Base-by-base conservation (phyloP, 2,797 vertebrate species). In the Darevskia mixta region DNA sequence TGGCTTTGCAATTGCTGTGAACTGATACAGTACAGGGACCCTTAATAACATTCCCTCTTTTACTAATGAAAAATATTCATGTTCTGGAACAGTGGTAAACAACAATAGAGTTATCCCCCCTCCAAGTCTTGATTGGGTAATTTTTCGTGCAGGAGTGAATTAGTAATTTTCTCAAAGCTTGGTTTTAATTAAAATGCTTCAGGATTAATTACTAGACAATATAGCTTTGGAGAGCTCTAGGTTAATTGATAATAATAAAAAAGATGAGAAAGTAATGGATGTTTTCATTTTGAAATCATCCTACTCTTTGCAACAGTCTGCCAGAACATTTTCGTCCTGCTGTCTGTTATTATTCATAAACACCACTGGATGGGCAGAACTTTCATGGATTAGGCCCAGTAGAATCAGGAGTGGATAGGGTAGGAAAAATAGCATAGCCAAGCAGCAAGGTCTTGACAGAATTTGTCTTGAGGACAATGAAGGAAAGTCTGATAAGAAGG, bases 1-100 rank as follows among this genome's bases (percentile, higher is more conserved):
- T 95, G 92, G 88, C 92, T 92, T 76, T 91, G n/a, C 43, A 91
- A 49, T 83, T 90, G 3, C 85, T 87, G 83, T 92, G 89, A 88
- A 86, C 81, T 91, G 90, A 92, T 93, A 93, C 85, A 90, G 82
- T 92, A 79, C 87, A 93, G 88, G 82, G 93, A 94, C 8, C 83
- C 67, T 87, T 93, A 81, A 89, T 69, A 88, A 71, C 3, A 20
- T 91, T 93, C 76, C 85, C 38, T 87, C 64, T 43, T 92, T n/a
- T 45, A 90, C 79, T 91, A 89, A 91, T 13, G 4, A 55, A 64
- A 55, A 90, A 77, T 77, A 76, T 80, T 90, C 78, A 82, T 85
- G 32, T 86, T 93, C 90, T 90, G 88, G 82, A 93, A 87, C 43
- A 86, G 49, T 92, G 58, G 84, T 85, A 80, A 72, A 82, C 6